Conservation (phyloP, 1,140 invertebrate genomes). For the Cephus cinctus region DNA sequence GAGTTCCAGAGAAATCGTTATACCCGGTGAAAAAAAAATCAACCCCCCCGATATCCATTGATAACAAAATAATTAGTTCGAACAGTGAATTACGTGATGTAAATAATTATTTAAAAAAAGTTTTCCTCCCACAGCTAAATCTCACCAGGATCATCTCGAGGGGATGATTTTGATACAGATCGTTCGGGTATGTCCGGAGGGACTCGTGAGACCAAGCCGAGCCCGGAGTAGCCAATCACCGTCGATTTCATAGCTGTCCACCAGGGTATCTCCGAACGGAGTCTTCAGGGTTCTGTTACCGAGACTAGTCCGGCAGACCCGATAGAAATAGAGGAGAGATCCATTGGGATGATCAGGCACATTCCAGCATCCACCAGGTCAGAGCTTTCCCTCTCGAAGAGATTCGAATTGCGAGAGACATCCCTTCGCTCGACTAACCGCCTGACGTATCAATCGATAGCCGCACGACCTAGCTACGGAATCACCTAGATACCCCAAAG, state of each 20-base stretch:
- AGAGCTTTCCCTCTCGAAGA: conserved; percentile 27
- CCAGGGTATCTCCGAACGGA: conserved; percentile 11
- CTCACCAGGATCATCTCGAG: too few species aligned
- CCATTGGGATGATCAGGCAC: conserved; percentile 33
- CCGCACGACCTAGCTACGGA: too few species aligned
- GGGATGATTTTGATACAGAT: too few species aligned
- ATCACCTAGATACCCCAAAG: too few species aligned
- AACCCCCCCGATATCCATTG: background rate
- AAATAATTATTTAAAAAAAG: too few species aligned
- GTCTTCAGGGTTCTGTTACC: conserved; percentile 23
- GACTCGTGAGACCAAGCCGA: conserved; percentile 19
- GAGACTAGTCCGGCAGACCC: conserved; percentile 1
- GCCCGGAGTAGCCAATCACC: conserved; percentile 32
- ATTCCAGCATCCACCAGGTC: conserved; percentile 31
- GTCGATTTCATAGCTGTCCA: conserved; percentile 41
- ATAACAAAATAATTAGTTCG: background rate
- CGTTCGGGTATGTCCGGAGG: too few species aligned
- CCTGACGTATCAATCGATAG: too few species aligned
- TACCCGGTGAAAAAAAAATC: background rate
- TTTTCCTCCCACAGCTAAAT: too few species aligned
- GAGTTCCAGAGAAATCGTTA: background rate
- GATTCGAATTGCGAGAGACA: background rate
- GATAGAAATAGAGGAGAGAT: conserved; percentile 12
- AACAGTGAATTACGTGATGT: too few species aligned
- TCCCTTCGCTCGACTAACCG: too few species aligned